Evolutionary conservation across 2,113 vertebrate genomes (phyloP).

Genomic region (Microcebus ravelobensis): DNA sequence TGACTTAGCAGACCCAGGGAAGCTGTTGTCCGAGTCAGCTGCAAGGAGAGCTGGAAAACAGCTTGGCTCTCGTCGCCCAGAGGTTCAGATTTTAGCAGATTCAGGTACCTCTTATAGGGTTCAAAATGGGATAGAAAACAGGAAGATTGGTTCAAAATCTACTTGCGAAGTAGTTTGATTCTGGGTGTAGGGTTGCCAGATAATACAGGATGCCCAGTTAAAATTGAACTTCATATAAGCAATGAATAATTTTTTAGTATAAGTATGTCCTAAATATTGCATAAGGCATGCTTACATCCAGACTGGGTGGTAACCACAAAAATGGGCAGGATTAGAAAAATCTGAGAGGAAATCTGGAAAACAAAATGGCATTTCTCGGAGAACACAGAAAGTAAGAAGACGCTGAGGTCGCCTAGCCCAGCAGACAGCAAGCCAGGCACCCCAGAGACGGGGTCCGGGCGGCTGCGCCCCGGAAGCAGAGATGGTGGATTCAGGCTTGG

Average conservation of each 20-base stretch:
- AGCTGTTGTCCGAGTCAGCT: neutral
- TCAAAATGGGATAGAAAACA: neutral
- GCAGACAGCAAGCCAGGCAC: neutral
- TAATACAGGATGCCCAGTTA: neutral
- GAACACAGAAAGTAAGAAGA: neutral
- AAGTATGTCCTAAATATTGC: neutral
- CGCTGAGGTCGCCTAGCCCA: neutral
- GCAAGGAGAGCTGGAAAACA: neutral
- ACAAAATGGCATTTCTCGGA: neutral
- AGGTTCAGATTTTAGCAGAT: neutral
- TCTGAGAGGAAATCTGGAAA: neutral
- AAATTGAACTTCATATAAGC: neutral
- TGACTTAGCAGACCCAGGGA: neutral
- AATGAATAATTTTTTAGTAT: neutral
- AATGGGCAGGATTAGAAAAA: neutral
- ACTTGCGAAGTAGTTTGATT: neutral
- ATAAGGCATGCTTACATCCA: neutral
- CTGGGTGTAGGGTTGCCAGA: neutral
- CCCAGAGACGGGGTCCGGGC: fast-evolving
- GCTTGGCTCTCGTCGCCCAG: neutral
- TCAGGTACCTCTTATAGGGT: neutral
- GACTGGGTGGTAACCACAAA: neutral
- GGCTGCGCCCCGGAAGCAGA: too few species aligned
- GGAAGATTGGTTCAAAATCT: neutral
- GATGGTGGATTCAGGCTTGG: neutral